Evolutionary conservation across 2,797 vertebrate genomes (phyloP), one percentile per base, ranked within the genome.

Genomic region (Otolemur crassicaudatus): DNA sequence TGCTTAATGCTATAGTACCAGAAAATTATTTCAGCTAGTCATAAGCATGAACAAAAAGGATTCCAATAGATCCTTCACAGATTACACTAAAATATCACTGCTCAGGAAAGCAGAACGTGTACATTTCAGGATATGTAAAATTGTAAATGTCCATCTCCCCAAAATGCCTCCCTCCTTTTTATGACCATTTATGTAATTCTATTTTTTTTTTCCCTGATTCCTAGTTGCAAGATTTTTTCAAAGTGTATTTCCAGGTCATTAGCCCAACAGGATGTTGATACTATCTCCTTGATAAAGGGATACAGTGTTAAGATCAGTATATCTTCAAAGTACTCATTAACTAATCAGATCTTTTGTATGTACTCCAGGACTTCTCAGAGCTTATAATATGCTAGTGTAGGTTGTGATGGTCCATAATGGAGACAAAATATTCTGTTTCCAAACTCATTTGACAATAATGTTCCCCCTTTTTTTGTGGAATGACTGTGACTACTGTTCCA

Each of bases 401-500:
- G 61, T 46, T 87, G 23, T 31, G 6, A 92, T 88, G 11, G 43
- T 69, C 22, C 65, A 31, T 8, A 5, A 19, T 77, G 23, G 19
- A 9, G 12, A 87, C 40, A 17, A 43, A 61, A 83, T 20, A n/a
- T 43, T 73, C n/a, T 81, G 56, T 87, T 90, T 85, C 34, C 49
- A 60, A 96, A 87, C n/a, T 91, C 92, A 94, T 37, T 91, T 95
- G 70, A 77, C 12, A 43, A 84, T 4, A 4, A 95, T 88, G 27
- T 53, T 43, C 14, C n/a, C 37, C 19, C 13, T n/a, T 80, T n/a
- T 14, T 37, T 67, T 16, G 67, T 46, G 34, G 65, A 96, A 77
- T 76, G 3, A 49, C 8, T 90, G 87, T 95, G 65, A 95, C 46
- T 60, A 56, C 46, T 56, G 19, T 79, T 80, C 43, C 85, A 91